These are phyloP conservation scores for Pluvialis apricaria DNA, from an alignment of 2,113 vertebrate genomes.

Conservation along the genomic window DNA sequence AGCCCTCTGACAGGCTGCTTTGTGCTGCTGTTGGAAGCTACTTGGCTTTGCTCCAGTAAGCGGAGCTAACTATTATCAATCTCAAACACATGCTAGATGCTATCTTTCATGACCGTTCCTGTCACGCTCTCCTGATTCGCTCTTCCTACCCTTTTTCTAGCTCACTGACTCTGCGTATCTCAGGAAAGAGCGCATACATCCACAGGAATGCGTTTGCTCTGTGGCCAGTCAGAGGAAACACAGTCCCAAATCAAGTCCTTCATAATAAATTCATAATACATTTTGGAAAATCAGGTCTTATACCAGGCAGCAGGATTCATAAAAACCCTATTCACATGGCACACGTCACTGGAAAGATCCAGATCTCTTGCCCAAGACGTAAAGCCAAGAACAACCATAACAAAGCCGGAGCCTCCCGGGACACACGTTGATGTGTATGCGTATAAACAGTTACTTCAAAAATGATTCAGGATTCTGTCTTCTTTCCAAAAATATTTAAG, in stretches of 20 bases:
- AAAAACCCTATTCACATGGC: not conserved
- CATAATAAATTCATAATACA: not conserved
- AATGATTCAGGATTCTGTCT: not conserved
- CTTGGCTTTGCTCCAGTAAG: not conserved
- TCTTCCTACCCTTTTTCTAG: not conserved
- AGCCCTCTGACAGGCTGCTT: not conserved
- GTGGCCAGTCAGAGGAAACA: not conserved
- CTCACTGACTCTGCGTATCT: not conserved
- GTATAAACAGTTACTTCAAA: not conserved
- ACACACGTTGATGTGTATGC: fast-evolving
- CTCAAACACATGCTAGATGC: not conserved
- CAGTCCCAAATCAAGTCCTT: not conserved
- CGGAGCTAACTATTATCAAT: not conserved
- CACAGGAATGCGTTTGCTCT: not conserved
- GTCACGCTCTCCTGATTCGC: not conserved
- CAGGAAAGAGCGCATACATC: not conserved
- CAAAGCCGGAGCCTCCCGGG: not conserved
- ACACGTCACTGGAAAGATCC: not conserved
- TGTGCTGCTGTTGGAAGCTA: not conserved
- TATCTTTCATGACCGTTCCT: not conserved
- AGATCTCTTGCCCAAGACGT: not conserved
- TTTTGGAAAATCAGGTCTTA: not conserved
- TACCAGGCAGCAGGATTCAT: not conserved
- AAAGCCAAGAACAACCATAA: not conserved
- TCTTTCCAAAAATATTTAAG: not conserved